These are phyloP conservation scores for Castor canadensis DNA, from an alignment of 2,113 vertebrate species.

Conservation along the genomic window DNA sequence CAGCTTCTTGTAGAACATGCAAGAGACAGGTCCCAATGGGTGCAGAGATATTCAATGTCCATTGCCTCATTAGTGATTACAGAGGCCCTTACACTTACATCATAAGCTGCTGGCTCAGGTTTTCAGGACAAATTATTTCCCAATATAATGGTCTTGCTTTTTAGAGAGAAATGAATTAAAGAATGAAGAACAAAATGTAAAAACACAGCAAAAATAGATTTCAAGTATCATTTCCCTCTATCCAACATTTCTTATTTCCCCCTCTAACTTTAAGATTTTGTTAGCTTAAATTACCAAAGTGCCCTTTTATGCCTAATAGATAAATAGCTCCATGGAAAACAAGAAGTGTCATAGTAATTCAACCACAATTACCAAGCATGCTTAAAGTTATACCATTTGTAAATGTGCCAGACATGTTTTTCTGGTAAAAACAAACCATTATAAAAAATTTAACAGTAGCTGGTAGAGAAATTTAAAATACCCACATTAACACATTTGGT, in stretches of 20 bases:
- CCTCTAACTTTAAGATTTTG: slow-evolving; percentile 26
- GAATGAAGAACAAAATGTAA: slow-evolving; percentile 66
- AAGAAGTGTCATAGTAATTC: not conserved
- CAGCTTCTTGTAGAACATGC: slow-evolving; percentile 91
- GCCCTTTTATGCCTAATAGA: slow-evolving; percentile 35
- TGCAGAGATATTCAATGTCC: slow-evolving; percentile 77
- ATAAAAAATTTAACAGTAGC: slow-evolving; percentile 1
- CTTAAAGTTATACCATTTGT: slow-evolving; percentile 18
- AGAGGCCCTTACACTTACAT: slow-evolving; percentile 75
- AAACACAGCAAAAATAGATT: slow-evolving; percentile 46
- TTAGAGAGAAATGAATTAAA: slow-evolving; percentile 70
- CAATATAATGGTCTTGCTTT: slow-evolving; percentile 66
- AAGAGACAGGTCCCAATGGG: slow-evolving; percentile 85
- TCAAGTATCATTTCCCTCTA: slow-evolving; percentile 55
- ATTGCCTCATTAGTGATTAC: slow-evolving; percentile 81
- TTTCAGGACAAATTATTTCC: slow-evolving; percentile 73
- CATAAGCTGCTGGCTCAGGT: slow-evolving; percentile 79
- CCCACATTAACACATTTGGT: not conserved
- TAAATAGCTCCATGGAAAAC: slow-evolving; percentile 15
- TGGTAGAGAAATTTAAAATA: slow-evolving; percentile 22
- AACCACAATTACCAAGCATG: not conserved
- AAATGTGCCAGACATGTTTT: slow-evolving; percentile 5
- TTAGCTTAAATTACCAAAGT: slow-evolving; percentile 58
- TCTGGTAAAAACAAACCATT: slow-evolving; percentile 5
- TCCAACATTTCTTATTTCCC: slow-evolving; percentile 29